Evolutionary conservation across 2,113 vertebrate species (phyloP).

Genomic region (Thunnus thynnus): DNA sequence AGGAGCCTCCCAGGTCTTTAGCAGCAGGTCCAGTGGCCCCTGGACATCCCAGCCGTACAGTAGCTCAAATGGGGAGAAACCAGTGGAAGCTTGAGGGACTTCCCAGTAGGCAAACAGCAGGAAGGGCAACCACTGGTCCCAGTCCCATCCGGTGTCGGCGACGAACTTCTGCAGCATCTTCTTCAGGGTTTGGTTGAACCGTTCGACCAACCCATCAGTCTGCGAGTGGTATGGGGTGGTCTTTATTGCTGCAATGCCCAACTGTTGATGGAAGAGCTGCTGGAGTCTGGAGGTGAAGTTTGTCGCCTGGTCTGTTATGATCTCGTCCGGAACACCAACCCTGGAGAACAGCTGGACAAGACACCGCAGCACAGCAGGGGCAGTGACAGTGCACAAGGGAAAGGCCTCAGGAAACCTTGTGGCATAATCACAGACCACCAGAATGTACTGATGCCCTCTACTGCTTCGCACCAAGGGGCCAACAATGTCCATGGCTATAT

Average conservation of each 20-base stretch:
- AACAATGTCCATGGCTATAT: not conserved
- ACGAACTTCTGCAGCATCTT: not conserved
- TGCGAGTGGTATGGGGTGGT: not conserved
- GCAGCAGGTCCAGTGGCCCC: not conserved
- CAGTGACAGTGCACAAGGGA: not conserved
- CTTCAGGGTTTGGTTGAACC: not conserved
- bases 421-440: not conserved
- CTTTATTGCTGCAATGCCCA: not conserved
- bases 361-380: not conserved
- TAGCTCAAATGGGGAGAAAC: slow-evolving; percentile 5
- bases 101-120: not conserved
- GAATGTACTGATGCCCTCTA: not conserved
- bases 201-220: not conserved
- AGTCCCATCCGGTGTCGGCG: not conserved
- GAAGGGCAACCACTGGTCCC: not conserved
- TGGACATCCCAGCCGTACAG: not conserved
- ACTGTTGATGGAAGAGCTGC: not conserved
- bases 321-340: not conserved
- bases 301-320: not conserved
- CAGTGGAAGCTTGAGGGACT: not conserved
- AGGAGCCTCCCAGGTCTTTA: not conserved
- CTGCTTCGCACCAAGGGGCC: not conserved
- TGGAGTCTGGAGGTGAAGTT: not conserved
- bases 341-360: not conserved
- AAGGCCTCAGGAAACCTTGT: not conserved